Base-by-base conservation (phyloP, 2,888 invertebrate species). In the Hecatera dysodea region DNA sequence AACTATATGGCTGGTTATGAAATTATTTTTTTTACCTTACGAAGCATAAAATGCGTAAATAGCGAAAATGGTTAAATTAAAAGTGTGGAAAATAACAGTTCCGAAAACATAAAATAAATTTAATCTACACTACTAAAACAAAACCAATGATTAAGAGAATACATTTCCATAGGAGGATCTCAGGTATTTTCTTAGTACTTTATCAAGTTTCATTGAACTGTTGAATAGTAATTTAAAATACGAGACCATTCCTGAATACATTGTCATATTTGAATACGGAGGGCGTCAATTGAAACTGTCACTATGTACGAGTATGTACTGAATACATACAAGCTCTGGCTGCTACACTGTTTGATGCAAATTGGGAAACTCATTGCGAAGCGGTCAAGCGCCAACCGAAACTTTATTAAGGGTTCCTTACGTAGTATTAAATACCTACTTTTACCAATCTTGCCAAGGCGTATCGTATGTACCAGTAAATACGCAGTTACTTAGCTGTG, bases 301-400 rank as follows among this genome's bases (percentile, higher is more conserved):
- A 46, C 33, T 56, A 50, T 48, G 17, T 46, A 29, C n/a, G n/a
- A 11, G 29, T 56, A 42, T 9, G 46, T 73, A 52, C 29, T 24
- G 56, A 61, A 64, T 53, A 44, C 61, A 57, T 80, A 57, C 52
- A 61, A 60, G 12, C 53, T 62, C 24, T 33, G 57, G 17, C 66
- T 64, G 46, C 64, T 67, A 73, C 73, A 78, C 15, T 67, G 82
- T 78, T 50, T 67, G 48, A 73, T 80, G 82, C 69, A 70, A 81
- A 80, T 78, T 39, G 50, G 64, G 39, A 55, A 70, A 62, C 55
- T 70, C 44, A 65, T 60, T 67, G 60, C 11, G 12, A 66, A 72
- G 66, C 29, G 44, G 63, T 61, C 48, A 78, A 62, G 72, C n/a
- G 33, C 12, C 17, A 64, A 39, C 55, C 4, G 29, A 0, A 55